Evolutionary conservation across 2,797 vertebrate genomes (phyloP), one percentile per base, ranked within the genome.

Genomic region (Dicrostonyx torquatus): DNA sequence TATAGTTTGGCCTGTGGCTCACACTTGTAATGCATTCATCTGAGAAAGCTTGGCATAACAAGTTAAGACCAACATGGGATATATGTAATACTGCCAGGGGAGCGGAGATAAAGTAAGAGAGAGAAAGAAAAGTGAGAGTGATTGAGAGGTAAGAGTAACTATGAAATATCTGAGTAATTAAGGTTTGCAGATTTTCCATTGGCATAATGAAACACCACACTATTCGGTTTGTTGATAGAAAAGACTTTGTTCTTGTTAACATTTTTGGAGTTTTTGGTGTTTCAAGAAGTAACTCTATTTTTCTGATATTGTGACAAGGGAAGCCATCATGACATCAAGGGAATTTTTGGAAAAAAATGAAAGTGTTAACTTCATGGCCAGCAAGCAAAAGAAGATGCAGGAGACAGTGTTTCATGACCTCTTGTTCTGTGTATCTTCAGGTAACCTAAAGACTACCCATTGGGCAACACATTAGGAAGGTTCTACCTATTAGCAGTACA

Each of bases 321-420:
- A 66, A 17, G 37, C 17, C 11, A 18, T 43, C 10, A 20, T 22
- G 10, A 24, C 1, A 58, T 58, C 55, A 58, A 22, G 7, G 22
- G 62, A 37, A 29, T 53, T 0, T 29, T n/a, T 2, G 4, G 15
- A 2, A 37, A 24, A 22, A 15, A 22, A 11, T 7, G 55, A 66
- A 31, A 31, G 1, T 55, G 8, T 2, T 29, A 34, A 11, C 5
- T 20, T 6, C 2, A 17, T 48, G 5, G 60, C 20, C 31, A 58
- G 50, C 31, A 29, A 73, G 0, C 29, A 43, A 37, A 80, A 7
- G 15, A 50, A 22, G 31, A 58, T 62, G 1, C 8, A 37, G 5
- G 34, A 45, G 48, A 24, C 22, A 3, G 3, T 40, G 10, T 22
- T 17, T n/a, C 5, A 13, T 18, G 9, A 45, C 4, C 0, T 3